Evolutionary conservation across 2,113 vertebrate species (phyloP), one percentile per base, ranked within the genome.

Genomic region (Carassius auratus): DNA sequence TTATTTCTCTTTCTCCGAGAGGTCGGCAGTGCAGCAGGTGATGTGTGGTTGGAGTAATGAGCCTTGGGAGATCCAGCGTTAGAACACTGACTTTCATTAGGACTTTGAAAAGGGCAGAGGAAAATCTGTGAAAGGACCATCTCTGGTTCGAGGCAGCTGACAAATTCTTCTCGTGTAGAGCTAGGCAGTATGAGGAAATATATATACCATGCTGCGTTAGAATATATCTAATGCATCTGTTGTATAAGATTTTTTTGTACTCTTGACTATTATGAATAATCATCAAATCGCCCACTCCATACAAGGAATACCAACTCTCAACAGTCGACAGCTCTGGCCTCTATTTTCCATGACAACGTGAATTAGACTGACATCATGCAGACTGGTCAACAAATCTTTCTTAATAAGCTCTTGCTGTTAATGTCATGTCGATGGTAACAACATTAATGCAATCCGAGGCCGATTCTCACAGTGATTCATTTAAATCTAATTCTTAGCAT

Each of bases 1-100:
- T 52, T 38, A 1, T 42, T 36, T 68, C 81, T 69, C 36, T 2
- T 38, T 68, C 42, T 61, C 23, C 6, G 68, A 85, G 75, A 76
- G 75, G 75, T 76, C 14, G 50, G 75, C n/a, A 26, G 38, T 61
- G 73, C 74, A 73, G 81, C 74, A 79, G 81, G 86, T 62, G 74
- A 83, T 73, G 78, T 64, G 71, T 68, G 61, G n/a, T 50, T 55
- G 75, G 48, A 36, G 80, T 83, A 83, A 86, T 83, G 85, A 83
- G 73, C 50, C 74, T 55, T 82, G 6, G 17, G 55, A 82, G 55
- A 61, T 55, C 19, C 38, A 64, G 73, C 12, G 19, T 62, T 81
- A 62, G 13, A 23, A 82, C 52, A 81, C 71, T 68, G 59, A 15
- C 73, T 77, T 84, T 84, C 74, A 86, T 83, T 68, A 83, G 36